Evolutionary conservation across 64 coral and sea anemone species (phyloP).

Genomic region (Actinia tenebrosa): DNA sequence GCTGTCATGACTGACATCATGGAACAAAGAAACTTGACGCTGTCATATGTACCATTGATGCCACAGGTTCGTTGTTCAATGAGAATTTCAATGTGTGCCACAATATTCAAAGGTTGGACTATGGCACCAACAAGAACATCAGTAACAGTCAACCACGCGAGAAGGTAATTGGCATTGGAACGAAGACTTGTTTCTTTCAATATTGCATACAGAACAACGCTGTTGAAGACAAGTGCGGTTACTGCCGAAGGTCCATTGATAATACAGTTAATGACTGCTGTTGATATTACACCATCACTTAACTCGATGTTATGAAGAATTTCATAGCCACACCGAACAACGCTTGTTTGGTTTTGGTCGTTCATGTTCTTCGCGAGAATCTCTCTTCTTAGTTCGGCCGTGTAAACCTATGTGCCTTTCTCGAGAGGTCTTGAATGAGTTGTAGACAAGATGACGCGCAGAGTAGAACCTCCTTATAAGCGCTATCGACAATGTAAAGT

Average conservation of each 20-base stretch:
- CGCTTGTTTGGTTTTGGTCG: background rate
- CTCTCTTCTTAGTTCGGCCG: background rate
- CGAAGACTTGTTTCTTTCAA: background rate
- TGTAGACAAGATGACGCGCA: background rate
- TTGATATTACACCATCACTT: background rate
- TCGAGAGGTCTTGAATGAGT: background rate
- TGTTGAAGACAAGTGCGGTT: conserved; percentile 19
- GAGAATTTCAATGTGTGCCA: background rate
- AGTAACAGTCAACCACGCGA: conserved; percentile 15
- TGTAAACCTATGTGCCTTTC: background rate
- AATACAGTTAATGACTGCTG: conserved; percentile 24
- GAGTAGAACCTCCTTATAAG: background rate
- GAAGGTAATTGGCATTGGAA: conserved; percentile 17
- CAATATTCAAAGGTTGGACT: conserved; percentile 21
- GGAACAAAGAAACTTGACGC: conserved; percentile 11
- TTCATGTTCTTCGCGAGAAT: background rate
- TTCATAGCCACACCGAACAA: background rate
- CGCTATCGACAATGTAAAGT: background rate
- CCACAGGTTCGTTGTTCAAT: background rate
- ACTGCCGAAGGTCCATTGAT: background rate
- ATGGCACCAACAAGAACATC: conserved; percentile 22
- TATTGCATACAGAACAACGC: conserved; percentile 6
- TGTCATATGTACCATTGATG: conserved; percentile 3
- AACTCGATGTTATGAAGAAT: background rate
- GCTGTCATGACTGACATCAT: conserved; percentile 30